Base-by-base conservation (phyloP, 2,797 vertebrate genomes). In the Anguilla marmorata region DNA sequence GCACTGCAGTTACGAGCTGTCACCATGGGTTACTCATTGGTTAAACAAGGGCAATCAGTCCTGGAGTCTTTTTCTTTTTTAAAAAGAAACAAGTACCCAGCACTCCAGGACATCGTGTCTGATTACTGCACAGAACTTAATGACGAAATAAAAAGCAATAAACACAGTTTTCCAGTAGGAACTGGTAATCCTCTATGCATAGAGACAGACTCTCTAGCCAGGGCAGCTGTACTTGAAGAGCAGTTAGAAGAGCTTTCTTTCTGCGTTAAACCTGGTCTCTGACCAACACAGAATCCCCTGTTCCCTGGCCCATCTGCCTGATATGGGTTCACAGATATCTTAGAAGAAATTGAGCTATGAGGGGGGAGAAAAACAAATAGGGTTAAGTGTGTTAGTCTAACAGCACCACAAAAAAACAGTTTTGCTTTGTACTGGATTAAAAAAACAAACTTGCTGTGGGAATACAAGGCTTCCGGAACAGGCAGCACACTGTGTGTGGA, bases 301-400 rank as follows among this genome's bases (percentile, higher is more conserved):
- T 8, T 79, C 74, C 7, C 74, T 79, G 74, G 33, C 37, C 33
- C 8, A 27, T 41, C 76, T 45, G 37, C 14, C 33, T 37, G 63
- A 66, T 66, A 24, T 66, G 63, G 63, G 24, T 66, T 66, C n/a
- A 66, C 63, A n/a, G 63, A 66, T 66, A 66, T 66, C 63, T 66
- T 7, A 8, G 63, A 66, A 66, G n/a, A 27, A 24, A 24, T 24
- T 66, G 60, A n/a, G 24, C 24, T 66, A n/a, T n/a, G 24, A 19
- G 60, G 21, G 50, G 6, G 11, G 11, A 52, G 11, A 52, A 60
- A 60, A 11, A 9, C 60, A 66, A 66, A n/a, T n/a, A 5, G 24
- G 60, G 60, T 63, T 63, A 63, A 63, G 60, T 66, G 24, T 66
- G 21, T 66, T 66, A n/a, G 21, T 21, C 60, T 24, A 66, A 24